Base-by-base conservation (phyloP, 1,140 invertebrate genomes). In the Ephestia elutella region DNA sequence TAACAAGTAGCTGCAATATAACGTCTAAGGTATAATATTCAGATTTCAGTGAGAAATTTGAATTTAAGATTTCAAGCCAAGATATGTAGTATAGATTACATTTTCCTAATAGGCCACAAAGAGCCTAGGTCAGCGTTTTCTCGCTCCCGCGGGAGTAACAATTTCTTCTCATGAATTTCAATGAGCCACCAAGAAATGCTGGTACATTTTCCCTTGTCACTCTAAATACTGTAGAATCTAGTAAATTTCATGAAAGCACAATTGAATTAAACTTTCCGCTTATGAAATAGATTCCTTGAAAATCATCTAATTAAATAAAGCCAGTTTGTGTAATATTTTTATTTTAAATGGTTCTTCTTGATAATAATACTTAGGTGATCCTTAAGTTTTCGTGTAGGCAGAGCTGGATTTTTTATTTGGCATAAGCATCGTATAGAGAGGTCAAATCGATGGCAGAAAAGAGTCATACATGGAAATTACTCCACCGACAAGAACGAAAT, bases 111-210 rank as follows among this genome's bases (percentile, higher is more conserved):
- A 53, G 50, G 20, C 21, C 19, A 53, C 50, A 53, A 21, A 53
- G n/a, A 53, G 50, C 21, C 50, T 25, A 53, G 50, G 50, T 21
- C 50, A 53, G 50, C 50, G 13, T 53, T 53, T 53, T 53, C 50
- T 25, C 50, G 19, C 20, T 53, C 50, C 50, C 28, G 5, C 50
- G 50, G 13, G 50, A 25, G 50, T 53, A 53, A 53, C 50, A 53
- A 53, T 53, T 53, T 25, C 50, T 25, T 53, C 50, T 53, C 50
- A 53, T 53, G 50, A 53, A 53, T 53, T 53, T 53, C 50, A 53
- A 53, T 53, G 50, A 53, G 50, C 19, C 17, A 20, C 50, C 13
- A 53, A 53, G 50, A 20, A 25, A 53, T 15, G 50, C 18, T 25
- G 50, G 50, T 53, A 53, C 21, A 53, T 53, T 53, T 53, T 53